These are phyloP conservation scores for Eueremaeus valkanovi DNA, from an alignment of 2,888 invertebrate species.

Conservation along the genomic window DNA sequence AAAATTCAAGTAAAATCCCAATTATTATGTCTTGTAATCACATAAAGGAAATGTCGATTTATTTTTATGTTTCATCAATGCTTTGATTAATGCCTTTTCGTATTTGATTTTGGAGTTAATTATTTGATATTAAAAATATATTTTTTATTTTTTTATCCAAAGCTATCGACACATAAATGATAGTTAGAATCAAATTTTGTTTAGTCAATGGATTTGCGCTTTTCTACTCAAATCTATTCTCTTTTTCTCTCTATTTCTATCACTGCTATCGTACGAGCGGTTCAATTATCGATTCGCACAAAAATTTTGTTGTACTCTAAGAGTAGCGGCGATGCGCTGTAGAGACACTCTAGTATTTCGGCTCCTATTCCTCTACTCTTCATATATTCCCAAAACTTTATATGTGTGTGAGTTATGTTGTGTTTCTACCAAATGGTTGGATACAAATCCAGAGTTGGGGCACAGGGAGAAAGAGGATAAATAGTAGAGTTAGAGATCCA, in stretches of 20 bases:
- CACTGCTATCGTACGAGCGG: neutral
- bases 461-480: neutral
- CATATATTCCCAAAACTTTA: neutral
- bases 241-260: neutral
- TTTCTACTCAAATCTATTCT: neutral
- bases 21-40: too few species aligned
- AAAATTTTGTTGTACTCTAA: neutral
- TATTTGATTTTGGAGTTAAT: too few species aligned
- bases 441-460: neutral
- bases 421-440: neutral
- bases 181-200: neutral
- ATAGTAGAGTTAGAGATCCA: too few species aligned
- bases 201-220: slow-evolving; percentile 13
- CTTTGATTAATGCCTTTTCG: too few species aligned
- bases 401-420: neutral
- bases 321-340: neutral
- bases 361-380: neutral
- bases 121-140: neutral
- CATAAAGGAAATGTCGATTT: too few species aligned
- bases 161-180: neutral
- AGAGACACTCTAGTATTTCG: neutral
- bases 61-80: too few species aligned
- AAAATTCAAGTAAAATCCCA: neutral
- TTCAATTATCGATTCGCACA: neutral
- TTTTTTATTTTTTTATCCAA: neutral